Conservation (phyloP, 2,113 vertebrate species). For the Mustela nigripes region DNA sequence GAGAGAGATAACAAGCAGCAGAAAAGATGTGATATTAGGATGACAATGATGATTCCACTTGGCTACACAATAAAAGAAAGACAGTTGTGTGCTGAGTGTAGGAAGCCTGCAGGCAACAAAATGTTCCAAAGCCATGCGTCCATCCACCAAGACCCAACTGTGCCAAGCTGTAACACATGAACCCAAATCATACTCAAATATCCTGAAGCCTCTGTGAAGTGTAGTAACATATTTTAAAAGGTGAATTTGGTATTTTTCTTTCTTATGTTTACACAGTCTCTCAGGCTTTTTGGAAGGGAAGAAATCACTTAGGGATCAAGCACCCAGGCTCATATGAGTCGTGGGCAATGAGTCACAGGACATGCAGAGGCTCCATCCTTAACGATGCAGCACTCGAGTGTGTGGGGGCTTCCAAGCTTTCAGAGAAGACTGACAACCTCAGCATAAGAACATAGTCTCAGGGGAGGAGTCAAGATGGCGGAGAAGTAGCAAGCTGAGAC, state of each 20-base stretch:
- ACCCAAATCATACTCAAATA: background rate
- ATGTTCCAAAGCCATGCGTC: too few species aligned
- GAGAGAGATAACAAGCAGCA: background rate
- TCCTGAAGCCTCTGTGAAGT: background rate
- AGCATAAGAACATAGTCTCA: fast-evolving
- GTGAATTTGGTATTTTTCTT: background rate
- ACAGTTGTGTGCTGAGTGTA: background rate
- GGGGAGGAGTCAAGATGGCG: too few species aligned
- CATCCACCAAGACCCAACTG: background rate
- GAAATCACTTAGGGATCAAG: background rate
- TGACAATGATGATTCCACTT: background rate
- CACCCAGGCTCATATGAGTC: background rate
- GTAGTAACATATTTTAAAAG: background rate
- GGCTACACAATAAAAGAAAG: background rate
- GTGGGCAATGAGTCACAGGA: fast-evolving
- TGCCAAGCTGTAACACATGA: background rate
- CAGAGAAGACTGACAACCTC: background rate
- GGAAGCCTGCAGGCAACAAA: background rate
- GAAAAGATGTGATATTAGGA: background rate
- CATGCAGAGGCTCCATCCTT: background rate
- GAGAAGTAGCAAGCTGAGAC: too few species aligned
- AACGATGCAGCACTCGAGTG: too few species aligned
- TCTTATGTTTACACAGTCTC: background rate
- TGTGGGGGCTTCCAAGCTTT: background rate
- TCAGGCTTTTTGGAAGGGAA: background rate